Evolutionary conservation across 2,797 vertebrate species (phyloP).

Genomic region (Simalia tracyae): DNA sequence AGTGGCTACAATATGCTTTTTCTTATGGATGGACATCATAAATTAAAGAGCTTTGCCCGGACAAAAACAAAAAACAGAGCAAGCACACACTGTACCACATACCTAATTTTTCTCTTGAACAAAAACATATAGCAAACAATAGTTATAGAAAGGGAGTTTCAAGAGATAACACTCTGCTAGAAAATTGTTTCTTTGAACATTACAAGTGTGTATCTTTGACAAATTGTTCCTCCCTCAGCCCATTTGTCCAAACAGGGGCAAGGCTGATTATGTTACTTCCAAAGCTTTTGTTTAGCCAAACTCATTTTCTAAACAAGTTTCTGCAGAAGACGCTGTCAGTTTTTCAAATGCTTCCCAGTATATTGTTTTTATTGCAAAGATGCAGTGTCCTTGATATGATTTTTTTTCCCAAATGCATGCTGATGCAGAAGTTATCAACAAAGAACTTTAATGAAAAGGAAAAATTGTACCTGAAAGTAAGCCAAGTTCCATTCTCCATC

Average conservation of each 20-base stretch:
- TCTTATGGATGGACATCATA: slow-evolving; percentile 49
- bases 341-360: slow-evolving; percentile 5
- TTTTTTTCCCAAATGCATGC: not conserved
- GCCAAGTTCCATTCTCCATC: not conserved
- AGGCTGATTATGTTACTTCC: not conserved
- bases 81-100: slow-evolving; percentile 28
- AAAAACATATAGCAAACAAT: slow-evolving; percentile 50
- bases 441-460: slow-evolving; percentile 9
- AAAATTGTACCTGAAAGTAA: not conserved
- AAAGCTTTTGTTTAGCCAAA: slow-evolving; percentile 18
- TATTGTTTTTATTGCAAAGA: not conserved
- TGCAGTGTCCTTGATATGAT: not conserved
- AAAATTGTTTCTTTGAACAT: slow-evolving; percentile 58
- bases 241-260: slow-evolving; percentile 34
- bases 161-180: slow-evolving; percentile 48
- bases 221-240: slow-evolving; percentile 43
- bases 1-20: slow-evolving; percentile 26
- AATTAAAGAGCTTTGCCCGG: slow-evolving; percentile 48
- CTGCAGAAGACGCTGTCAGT: not conserved
- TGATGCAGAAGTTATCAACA: not conserved
- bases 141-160: slow-evolving; percentile 47
- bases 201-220: slow-evolving; percentile 42
- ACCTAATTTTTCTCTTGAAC: slow-evolving; percentile 40
- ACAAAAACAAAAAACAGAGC: slow-evolving; percentile 8
- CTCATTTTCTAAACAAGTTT: slow-evolving; percentile 5